Base-by-base conservation (phyloP, 1,140 invertebrate genomes). In the Thaumetopoea pityocampa region DNA sequence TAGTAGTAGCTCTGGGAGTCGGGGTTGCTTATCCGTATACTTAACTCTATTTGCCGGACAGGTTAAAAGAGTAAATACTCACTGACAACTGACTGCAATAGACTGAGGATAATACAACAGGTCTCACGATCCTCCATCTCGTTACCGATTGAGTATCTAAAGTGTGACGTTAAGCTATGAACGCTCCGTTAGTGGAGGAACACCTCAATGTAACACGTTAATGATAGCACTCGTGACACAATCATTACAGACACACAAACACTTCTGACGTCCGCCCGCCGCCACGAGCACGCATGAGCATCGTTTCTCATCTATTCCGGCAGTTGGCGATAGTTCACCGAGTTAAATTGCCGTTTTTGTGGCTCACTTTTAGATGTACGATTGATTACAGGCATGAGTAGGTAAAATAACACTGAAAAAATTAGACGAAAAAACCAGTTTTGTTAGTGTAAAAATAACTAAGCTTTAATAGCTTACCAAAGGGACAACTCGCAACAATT, bases 281-380 rank as follows among this genome's bases (percentile, higher is more conserved):
- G 3, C n/a, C 19, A 30, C 27, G 36, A 24, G 12, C 65, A 66
- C 65, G 65, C 65, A 64, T 46, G 49, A 57, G 64, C 57, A 57
- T 59, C 54, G 67, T 69, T 69, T 64, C 32, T 66, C 60, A 69
- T 44, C 30, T 30, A 35, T 66, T 66, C 57, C 65, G 65, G 62
- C 59, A 66, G 14, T 46, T 34, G 58, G 41, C 38, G 52, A 53
- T 43, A 43, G 47, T 41, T 35, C 22, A 15, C n/a, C n/a, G 20
- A 35, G 24, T 35, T 24, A 35, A 35, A 23, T 23, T 15, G 33
- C 24, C 35, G 43, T 61, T 57, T 65, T 56, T 59, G 34, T 58
- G 33, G 19, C 15, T 40, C 2, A 35, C 20, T 20, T 35, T 35
- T 35, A 6, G 12, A 22, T 6, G 33, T 15, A n/a, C n/a, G n/a